Percentiles rank a stretch among this genome's conserved stretches.
phyloP scores from a whole-genome alignment of 2,113 vertebrate species.

The Sylvietta virens region DNA sequence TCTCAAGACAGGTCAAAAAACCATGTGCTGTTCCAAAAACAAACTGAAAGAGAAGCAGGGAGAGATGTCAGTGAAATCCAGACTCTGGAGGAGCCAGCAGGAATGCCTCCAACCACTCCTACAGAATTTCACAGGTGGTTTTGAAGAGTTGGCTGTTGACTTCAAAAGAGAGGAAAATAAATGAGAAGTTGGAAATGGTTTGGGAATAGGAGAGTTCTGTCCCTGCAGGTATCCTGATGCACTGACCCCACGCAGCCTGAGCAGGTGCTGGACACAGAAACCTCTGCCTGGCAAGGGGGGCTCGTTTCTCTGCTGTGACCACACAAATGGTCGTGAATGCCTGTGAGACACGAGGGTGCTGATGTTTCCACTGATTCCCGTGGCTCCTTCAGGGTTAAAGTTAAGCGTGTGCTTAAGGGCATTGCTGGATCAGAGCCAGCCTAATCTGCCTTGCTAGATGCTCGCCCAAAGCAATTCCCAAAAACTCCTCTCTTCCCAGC shows the following conservation, averaged over 20 bases:
- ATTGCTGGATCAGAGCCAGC: constrained; percentile 15
- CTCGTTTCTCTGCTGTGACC: neutral
- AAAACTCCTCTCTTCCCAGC: neutral
- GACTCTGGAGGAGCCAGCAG: neutral
- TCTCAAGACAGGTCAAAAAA: neutral
- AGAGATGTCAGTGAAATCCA: neutral
- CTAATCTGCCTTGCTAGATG: neutral
- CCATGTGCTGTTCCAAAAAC: neutral
- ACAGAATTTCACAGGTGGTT: neutral
- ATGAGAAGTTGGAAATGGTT: neutral
- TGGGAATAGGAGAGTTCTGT: neutral
- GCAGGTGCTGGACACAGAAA: neutral
- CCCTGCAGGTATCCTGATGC: neutral
- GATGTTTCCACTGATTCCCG: neutral
- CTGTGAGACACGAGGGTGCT: neutral
- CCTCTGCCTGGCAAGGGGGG: neutral
- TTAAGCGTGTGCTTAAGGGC: constrained; percentile 38
- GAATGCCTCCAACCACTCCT: neutral
- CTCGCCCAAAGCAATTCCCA: neutral
- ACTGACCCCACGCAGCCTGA: neutral
- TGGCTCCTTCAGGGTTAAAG: neutral
- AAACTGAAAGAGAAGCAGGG: neutral
- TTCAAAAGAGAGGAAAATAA: constrained; percentile 30
- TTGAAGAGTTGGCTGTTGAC: neutral
- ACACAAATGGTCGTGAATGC: neutral